A percentile compares a stretch with the other conserved stretches of the same genome.
phyloP scores from a whole-genome alignment of 2,113 vertebrate genomes.

The Dasyornis broadbenti region DNA sequence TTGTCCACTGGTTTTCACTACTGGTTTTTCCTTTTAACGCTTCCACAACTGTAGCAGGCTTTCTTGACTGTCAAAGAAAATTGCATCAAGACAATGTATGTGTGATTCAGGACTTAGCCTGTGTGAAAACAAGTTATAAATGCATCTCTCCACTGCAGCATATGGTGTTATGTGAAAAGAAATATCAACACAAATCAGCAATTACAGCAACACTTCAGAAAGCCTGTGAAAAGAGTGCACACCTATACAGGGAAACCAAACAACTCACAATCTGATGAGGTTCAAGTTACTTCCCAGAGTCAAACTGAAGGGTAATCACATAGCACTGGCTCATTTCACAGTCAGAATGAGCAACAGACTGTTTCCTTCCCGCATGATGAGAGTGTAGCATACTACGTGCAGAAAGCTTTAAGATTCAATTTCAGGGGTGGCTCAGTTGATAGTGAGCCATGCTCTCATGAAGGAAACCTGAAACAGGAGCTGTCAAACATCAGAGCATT shows the following conservation, averaged over 20 bases:
- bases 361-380: not conserved
- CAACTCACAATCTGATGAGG: conserved; percentile 10
- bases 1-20: not conserved
- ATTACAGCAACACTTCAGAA: conserved; percentile 58
- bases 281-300: conserved; percentile 50
- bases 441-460: conserved; percentile 8
- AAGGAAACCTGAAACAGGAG: conserved; percentile 26
- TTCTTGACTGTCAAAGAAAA: conserved; percentile 38
- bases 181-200: conserved; percentile 59
- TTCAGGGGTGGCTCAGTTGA: conserved; percentile 31
- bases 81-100: not conserved
- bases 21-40: not conserved
- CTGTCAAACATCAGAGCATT: conserved; percentile 39
- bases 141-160: conserved; percentile 19
- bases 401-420: conserved; percentile 58
- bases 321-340: conserved; percentile 57
- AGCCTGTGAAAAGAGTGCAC: conserved; percentile 3
- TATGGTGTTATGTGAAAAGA: conserved; percentile 44
- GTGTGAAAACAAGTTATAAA: conserved; percentile 43
- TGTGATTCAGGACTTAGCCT: not conserved
- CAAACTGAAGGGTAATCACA: conserved; percentile 50
- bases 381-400: conserved; percentile 32
- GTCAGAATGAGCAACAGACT: conserved; percentile 47
- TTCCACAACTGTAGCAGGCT: not conserved
- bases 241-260: conserved; percentile 15